Base-by-base conservation (phyloP, 2,113 vertebrate species). In the Pycnonotus jocosus region DNA sequence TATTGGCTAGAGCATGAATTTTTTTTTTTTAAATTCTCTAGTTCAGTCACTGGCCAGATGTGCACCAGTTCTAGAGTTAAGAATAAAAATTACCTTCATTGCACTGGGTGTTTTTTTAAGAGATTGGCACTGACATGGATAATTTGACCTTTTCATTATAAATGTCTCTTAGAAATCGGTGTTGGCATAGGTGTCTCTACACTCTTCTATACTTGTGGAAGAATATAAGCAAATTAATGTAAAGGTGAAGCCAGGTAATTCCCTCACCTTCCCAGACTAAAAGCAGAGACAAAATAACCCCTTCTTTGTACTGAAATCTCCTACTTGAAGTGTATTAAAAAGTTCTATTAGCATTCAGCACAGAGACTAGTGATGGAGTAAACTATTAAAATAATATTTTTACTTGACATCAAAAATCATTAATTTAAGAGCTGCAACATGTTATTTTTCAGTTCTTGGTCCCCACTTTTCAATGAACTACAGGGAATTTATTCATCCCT, bases 201-300 rank as follows among this genome's bases (percentile, higher is more conserved):
- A 72, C 31, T 81, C 38, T 87, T 69, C 60, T 48, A 53, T 81
- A 60, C 15, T 53, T 88, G 33, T 72, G 83, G 69, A 96, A 61
- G 76, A 94, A 84, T 47, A 53, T 57, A 95, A 92, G 40, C 50
- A 95, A 73, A 92, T 86, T 48, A 81, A 91, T 84, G 65, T 86
- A 90, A 91, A 92, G 60, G 35, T 84, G 64, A 96, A 86, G 30
- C n/a, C 92, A 93, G 64, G 38, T 65, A 77, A 77, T 92, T 93
- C 21, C 30, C 9, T 74, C 48, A 80, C 31, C 40, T 84, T 93
- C 44, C 27, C 76, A 93, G 85, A 92, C 48, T 81, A 77, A 87
- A 95, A 84, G 23, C 37, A 80, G 58, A 88, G 54, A 42, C 76
- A 73, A 19, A 88, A 69, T 22, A 92, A 76, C 5, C 10, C 4